These are phyloP conservation scores for Diachrysia chrysitis DNA, from an alignment of 2,888 invertebrate genomes.

Conservation along the genomic window DNA sequence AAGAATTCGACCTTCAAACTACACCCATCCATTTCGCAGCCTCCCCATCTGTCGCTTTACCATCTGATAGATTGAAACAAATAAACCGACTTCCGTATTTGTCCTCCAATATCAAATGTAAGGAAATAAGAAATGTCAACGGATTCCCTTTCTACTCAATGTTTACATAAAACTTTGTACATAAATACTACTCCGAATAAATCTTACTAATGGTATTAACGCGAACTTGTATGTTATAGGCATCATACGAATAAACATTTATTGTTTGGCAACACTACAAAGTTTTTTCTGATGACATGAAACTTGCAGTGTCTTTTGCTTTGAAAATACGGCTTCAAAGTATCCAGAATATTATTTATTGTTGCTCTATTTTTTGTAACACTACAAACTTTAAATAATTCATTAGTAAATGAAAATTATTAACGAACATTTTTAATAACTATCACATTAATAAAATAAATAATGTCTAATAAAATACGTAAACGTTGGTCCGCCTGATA, in stretches of 20 bases:
- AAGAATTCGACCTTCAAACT: background rate
- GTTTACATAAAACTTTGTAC: constrained; percentile 47
- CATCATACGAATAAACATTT: background rate
- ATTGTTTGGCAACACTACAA: background rate
- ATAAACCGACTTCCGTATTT: constrained; percentile 29
- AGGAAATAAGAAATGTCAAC: constrained; percentile 32
- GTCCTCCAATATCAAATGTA: constrained; percentile 40
- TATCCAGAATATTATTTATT: too few relatives aligned
- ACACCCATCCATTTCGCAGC: background rate
- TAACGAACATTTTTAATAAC: too few relatives aligned
- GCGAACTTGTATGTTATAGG: constrained; percentile 15
- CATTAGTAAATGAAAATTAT: too few relatives aligned
- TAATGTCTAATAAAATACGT: too few relatives aligned
- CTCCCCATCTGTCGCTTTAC: background rate
- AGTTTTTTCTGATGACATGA: background rate
- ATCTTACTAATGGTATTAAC: constrained; percentile 45
- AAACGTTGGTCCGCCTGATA: too few relatives aligned
- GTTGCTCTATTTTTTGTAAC: too few relatives aligned
- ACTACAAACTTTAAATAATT: too few relatives aligned
- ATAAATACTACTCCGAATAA: constrained; percentile 46
- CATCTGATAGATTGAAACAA: constrained; percentile 21
- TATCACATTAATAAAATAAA: too few relatives aligned
- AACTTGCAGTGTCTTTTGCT: background rate
- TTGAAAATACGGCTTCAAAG: background rate
- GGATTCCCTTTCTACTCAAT: constrained; percentile 33